Conservation (phyloP, 1,140 invertebrate genomes). For the Leptonema lineaticorne region DNA sequence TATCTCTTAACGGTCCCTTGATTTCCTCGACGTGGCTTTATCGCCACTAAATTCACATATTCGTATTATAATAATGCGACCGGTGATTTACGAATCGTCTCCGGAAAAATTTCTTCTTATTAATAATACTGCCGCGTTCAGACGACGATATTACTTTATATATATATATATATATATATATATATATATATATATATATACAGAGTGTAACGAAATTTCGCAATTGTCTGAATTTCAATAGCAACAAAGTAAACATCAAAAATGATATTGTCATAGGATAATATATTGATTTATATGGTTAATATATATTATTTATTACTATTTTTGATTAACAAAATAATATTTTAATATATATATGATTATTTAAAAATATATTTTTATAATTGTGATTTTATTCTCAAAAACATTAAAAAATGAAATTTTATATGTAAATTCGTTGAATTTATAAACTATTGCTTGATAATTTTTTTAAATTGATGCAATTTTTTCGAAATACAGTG, state of each 20-base stretch:
- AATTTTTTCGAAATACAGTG: no score
- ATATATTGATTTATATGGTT: no score
- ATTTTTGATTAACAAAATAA: no score
- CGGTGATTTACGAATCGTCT: slow-evolving; percentile 6
- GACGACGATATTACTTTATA: neutral
- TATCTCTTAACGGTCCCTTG: slow-evolving; percentile 29
- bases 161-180: neutral
- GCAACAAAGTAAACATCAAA: neutral
- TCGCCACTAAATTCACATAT: slow-evolving; percentile 21
- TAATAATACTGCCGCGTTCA: neutral
- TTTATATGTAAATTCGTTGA: no score
- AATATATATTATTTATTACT: no score
- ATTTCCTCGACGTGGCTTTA: slow-evolving; percentile 19
- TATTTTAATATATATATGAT: no score
- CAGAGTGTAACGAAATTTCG: neutral
- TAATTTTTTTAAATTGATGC: no score
- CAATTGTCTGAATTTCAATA: neutral
- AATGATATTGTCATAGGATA: neutral
- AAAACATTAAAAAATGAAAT: no score
- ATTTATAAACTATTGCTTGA: no score
- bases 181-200: neutral
- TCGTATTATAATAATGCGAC: slow-evolving; percentile 18
- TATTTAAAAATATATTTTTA: no score
- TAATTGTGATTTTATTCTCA: no score
- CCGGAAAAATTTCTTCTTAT: neutral